Evolutionary conservation across 2,113 vertebrate genomes (phyloP), one percentile per base, ranked within the genome.

Genomic region (Baryphthengus martii): DNA sequence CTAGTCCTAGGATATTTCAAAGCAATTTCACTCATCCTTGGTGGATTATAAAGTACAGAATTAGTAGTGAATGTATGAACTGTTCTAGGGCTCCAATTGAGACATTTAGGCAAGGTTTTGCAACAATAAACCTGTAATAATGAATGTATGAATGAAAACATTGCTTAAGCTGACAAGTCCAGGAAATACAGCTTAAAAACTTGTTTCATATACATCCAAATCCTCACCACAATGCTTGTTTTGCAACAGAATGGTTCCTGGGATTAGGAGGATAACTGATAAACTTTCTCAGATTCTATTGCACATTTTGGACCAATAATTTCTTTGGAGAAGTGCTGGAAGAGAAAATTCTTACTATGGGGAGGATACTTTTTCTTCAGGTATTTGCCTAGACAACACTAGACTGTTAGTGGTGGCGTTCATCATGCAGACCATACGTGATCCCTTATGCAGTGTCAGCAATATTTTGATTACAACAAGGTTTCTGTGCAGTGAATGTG

Each of bases 371-470:
- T 72, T 56, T 28, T 52, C 44, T 70, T 19, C 11, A 66, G 52
- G 25, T 50, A 61, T 78, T 91, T 58, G 25, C 20, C 9, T 63
- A 25, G 23, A 14, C 17, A 59, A 9, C 17, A 4, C 11, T 13
- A 65, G 55, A 28, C 11, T 35, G 21, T 10, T 73, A 4, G 15
- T 49, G 84, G 13, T 73, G 56, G 3, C 3, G 3, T 9, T 61
- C 13, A 12, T 40, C 15, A 8, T 16, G 28, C n/a, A 40, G n/a
- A 25, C 7, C n/a, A 16, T 1, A 0, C 0, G 0, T 3, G 7
- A 12, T 20, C 9, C 23, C 9, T 58, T 24, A 9, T 5, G 13
- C 13, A 31, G n/a, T 11, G 11, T 12, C 47, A 26, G 33, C 35
- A 28, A 3, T 45, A 7, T 17, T 72, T 65, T n/a, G 19, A 4